Percentiles rank a stretch among this genome's conserved stretches.
phyloP scores from a whole-genome alignment of 1,140 invertebrate species.

The Cherax destructor region DNA sequence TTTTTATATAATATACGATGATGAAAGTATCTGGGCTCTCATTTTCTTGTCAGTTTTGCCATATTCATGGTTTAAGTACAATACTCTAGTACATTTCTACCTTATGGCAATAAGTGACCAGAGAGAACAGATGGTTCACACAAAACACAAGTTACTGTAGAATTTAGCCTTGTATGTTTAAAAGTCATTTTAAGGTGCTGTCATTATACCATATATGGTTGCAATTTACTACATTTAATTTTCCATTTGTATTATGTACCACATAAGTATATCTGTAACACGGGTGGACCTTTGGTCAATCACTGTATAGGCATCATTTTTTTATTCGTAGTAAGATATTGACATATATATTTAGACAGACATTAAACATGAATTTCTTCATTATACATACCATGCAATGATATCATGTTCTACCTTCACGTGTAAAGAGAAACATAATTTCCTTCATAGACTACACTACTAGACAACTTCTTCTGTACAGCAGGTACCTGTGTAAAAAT shows the following conservation, averaged over 20 bases:
- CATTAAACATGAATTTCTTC: not conserved
- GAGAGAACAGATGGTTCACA: constrained; percentile 18
- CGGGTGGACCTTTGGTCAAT: constrained; percentile 23
- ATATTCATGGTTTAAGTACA: constrained; percentile 1
- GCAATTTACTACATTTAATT: not conserved
- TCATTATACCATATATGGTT: constrained; percentile 22
- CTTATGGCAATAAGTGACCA: not conserved
- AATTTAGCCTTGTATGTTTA: not conserved
- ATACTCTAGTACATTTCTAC: not conserved
- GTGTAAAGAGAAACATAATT: not conserved
- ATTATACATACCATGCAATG: not conserved
- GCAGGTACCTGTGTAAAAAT: no score
- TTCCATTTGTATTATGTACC: constrained; percentile 7
- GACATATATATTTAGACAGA: constrained; percentile 5
- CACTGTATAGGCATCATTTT: constrained; percentile 15
- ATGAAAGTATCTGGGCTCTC: not conserved
- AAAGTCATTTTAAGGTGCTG: constrained; percentile 34
- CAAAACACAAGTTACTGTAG: not conserved
- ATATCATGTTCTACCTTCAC: not conserved
- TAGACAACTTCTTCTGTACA: no score
- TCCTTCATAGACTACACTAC: not conserved
- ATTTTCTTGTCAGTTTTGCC: not conserved
- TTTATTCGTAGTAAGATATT: constrained; percentile 14
- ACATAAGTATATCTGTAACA: constrained; percentile 7
- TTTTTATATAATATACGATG: not conserved